A percentile compares a stretch with the other conserved stretches of the same genome.
Evolutionary conservation across 2,797 vertebrate species (phyloP).

Genomic region (Catostomus latipinnis): DNA sequence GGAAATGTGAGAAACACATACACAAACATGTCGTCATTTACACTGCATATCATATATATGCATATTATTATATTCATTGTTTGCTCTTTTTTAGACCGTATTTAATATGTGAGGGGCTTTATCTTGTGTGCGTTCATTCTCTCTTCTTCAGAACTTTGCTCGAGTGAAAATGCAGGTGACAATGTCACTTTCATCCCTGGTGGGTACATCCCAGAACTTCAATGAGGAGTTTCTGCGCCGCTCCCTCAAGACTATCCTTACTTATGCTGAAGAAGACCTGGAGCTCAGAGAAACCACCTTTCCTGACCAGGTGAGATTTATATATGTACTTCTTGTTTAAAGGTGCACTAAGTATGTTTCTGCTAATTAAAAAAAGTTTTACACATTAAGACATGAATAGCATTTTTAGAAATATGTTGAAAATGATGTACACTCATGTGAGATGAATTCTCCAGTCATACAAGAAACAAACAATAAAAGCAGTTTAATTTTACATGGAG

Average conservation of each 20-base stretch:
- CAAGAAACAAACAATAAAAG: no score
- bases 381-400: no score
- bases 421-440: no score
- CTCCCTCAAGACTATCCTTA: conserved; percentile 96
- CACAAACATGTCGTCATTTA: neutral
- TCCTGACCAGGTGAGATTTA: conserved; percentile 89
- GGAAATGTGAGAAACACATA: conserved; percentile 86
- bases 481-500: no score
- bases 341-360: no score
- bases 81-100: neutral
- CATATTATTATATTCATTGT: neutral
- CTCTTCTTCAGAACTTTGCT: conserved; percentile 89
- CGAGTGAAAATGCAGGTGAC: conserved; percentile 99
- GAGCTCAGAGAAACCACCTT: conserved; percentile 96
- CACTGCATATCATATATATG: neutral
- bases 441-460: no score
- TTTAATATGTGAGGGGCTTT: neutral
- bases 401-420: no score
- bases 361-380: no score
- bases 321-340: no score
- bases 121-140: neutral
- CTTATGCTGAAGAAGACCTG: conserved; percentile 95
- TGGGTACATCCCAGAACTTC: conserved; percentile 98
- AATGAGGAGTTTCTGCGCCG: conserved; percentile 98
- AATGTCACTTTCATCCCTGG: conserved; percentile 97